A percentile compares a stretch with the other conserved stretches of the same genome.
phyloP scores from a whole-genome alignment of 2,888 invertebrate genomes.

The Drosophila recens region DNA sequence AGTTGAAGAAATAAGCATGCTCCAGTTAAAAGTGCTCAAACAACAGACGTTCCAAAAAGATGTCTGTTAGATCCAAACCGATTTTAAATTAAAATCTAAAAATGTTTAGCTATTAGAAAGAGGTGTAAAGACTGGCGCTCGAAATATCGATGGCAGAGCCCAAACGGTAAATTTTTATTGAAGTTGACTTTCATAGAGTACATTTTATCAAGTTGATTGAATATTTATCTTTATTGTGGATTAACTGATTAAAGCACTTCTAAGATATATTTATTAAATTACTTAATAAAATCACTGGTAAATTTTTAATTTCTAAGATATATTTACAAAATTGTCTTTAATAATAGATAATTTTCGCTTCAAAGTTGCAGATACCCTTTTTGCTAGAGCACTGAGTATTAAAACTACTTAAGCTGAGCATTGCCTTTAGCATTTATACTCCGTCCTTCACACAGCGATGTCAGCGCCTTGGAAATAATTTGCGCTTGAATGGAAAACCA shows the following conservation, averaged over 20 bases:
- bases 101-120: too few species aligned
- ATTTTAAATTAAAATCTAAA: not conserved
- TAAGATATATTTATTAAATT: too few species aligned
- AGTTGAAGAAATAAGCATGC: not conserved
- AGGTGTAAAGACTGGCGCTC: too few species aligned
- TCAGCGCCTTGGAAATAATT: slow-evolving; percentile 65
- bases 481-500: slow-evolving; percentile 65
- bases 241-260: too few species aligned
- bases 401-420: slow-evolving; percentile 35
- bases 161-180: too few species aligned
- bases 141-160: too few species aligned
- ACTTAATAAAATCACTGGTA: not conserved
- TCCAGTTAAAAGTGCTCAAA: not conserved
- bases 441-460: slow-evolving; percentile 53
- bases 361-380: not conserved
- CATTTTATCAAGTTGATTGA: too few species aligned
- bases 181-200: too few species aligned
- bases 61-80: not conserved
- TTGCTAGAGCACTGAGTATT: slow-evolving; percentile 4
- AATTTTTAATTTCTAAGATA: not conserved
- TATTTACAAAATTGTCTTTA: not conserved
- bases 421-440: slow-evolving; percentile 20
- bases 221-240: too few species aligned
- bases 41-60: not conserved
- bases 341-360: too few species aligned